Percentiles rank a stretch among this genome's conserved stretches.
Evolutionary conservation across 2,113 vertebrate genomes (phyloP).

Genomic region (Misgurnus anguillicaudatus): DNA sequence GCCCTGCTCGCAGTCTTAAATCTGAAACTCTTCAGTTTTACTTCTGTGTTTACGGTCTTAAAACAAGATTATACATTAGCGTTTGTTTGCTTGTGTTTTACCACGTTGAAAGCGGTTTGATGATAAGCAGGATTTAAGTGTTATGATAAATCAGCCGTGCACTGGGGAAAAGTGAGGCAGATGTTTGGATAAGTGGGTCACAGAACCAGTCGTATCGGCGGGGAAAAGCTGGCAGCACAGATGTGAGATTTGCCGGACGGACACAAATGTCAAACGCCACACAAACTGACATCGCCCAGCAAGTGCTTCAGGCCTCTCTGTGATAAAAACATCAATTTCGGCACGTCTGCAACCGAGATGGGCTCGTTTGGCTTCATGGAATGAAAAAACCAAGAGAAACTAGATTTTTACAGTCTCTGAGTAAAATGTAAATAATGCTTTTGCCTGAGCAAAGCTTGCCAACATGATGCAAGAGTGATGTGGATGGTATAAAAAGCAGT

Average conservation of each 20-base stretch:
- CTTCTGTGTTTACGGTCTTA: slow-evolving; percentile 12
- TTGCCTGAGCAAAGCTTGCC: too few species aligned
- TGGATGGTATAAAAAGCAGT: too few species aligned
- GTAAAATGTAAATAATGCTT: too few species aligned
- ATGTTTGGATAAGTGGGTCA: slow-evolving; percentile 64
- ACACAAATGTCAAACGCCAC: slow-evolving; percentile 48
- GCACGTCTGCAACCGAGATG: background rate
- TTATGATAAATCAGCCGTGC: background rate
- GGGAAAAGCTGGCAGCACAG: slow-evolving; percentile 49
- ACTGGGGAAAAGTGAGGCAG: slow-evolving; percentile 42
- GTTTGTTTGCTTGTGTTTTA: slow-evolving; percentile 23
- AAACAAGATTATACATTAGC: background rate
- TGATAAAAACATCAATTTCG: slow-evolving; percentile 1
- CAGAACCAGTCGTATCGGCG: slow-evolving; percentile 48
- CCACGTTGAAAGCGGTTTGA: slow-evolving; percentile 5
- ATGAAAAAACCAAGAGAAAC: background rate
- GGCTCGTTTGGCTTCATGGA: background rate
- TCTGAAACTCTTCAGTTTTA: background rate
- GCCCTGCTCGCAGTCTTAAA: background rate
- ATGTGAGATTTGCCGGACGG: slow-evolving; percentile 40
- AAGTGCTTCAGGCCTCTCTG: background rate
- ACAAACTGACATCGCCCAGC: slow-evolving; percentile 35
- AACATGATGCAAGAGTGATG: too few species aligned
- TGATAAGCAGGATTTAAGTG: slow-evolving; percentile 38
- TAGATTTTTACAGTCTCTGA: too few species aligned